Base-by-base conservation (phyloP, 2,797 vertebrate species). In the Clarias laeviceps region DNA sequence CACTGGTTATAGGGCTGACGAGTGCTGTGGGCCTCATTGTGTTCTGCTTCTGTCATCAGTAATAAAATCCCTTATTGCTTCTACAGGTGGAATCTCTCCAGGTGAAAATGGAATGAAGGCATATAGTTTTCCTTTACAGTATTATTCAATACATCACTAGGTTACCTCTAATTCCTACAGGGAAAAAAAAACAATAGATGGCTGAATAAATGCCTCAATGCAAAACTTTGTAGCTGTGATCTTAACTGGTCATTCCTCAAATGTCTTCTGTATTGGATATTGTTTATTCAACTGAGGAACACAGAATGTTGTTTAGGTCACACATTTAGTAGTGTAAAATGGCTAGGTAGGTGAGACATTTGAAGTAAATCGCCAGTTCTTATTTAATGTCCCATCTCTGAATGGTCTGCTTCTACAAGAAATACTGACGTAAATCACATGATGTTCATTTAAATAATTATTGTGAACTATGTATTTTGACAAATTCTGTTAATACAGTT, bases 1-100 rank as follows among this genome's bases (percentile, higher is more conserved):
- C 93, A 93, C 94, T 94, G 93, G 94, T 94, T 95, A 95, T 64
- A 87, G 29, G 94, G 94, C 94, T 95, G 96, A 96, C 95, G 95
- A 97, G 95, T 93, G 91, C 86, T 80, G 90, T 93, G 95, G 96
- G 92, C 0, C 84, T 90, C 91, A 92, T 92, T 93, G 91, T 92
- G 92, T 91, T 91, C 89, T 92, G 90, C 64, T 87, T 90, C 90
- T 93, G 87, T 92, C 90, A 90, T 93, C 59, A 94, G 94, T 93
- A 94, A 92, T 95, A 69, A 90, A 94, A 90, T 91, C 92, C 94
- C 94, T 93, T 27, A 88, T 90, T 90, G 94, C 94, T 93, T 93
- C 90, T 93, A 95, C 93, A 95, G 94, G 93, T 96, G 93, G 92
- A 93, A 91, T 92, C 74, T 68, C 88, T 91, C 89, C 85, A 94